Conservation (phyloP, 2,113 vertebrate species). For the Ariopsis seemanni region DNA sequence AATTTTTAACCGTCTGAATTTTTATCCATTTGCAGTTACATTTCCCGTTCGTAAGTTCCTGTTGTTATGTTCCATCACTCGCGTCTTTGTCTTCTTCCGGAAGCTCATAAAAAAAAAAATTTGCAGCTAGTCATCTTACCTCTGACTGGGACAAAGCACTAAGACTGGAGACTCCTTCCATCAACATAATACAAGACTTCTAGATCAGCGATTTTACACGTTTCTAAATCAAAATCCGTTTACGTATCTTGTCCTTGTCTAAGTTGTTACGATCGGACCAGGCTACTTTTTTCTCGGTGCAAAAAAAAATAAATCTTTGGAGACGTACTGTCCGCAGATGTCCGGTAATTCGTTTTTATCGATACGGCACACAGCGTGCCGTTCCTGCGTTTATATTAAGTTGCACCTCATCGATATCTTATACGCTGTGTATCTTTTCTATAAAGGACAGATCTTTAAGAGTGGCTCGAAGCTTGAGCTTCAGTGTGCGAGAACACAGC, state of each 20-base stretch:
- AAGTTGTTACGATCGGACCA: no score
- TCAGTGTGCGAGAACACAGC: slow-evolving; percentile 7
- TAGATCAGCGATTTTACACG: no score
- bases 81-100: not conserved
- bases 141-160: not conserved
- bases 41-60: not conserved
- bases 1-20: not conserved
- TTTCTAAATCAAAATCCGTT: not conserved
- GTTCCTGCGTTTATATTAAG: not conserved
- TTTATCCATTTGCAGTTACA: not conserved
- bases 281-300: no score
- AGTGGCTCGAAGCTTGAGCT: not conserved
- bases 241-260: no score
- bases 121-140: not conserved
- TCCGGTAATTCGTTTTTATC: not conserved
- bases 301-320: no score
- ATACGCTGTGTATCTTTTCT: not conserved
- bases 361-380: not conserved
- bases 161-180: not conserved
- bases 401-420: not conserved
- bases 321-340: no score
- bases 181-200: not conserved
- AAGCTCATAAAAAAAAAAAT: not conserved
- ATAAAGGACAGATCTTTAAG: not conserved
- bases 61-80: not conserved